Evolutionary conservation across 2,888 invertebrate genomes (phyloP), one percentile per base, ranked within the genome.

Genomic region (Scaptomyza cyrtandrae): DNA sequence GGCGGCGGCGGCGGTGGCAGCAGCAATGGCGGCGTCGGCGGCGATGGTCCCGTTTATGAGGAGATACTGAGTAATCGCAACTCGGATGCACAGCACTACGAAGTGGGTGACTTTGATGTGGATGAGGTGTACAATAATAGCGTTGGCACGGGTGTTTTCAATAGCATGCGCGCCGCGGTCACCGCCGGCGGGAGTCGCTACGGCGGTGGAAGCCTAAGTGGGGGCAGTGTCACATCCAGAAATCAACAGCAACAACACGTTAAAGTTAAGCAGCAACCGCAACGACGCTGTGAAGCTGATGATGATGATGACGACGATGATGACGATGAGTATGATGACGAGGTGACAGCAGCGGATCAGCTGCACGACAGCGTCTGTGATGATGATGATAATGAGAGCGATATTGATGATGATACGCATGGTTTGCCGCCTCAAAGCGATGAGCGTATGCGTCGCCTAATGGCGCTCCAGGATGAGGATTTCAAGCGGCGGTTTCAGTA

Each of bases 41-140:
- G 82, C 71, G 88, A 79, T 50, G 92, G 92, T 14, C 92, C 92
- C 13, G 91, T 92, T 29, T 92, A 92, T 75, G 92, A 92, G 74
- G 92, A 92, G 72, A 92, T 92, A 53, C 78, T 91, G 53, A 91
- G 90, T 74, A 92, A 90, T 81, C 91, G 90, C 66, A 90, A 86
- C 74, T 90, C 90, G 54, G 91, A 90, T 81, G 91, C 70, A 35
- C 91, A 91, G 72, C 89, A 91, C 75, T 88, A 90, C 52, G 89
- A 89, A 70, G 88, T 89, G 46, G 89, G 86, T 44, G 90, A 89
- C 71, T 84, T 90, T 57, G 83, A 89, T 66, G 88, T 86, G 52
- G 89, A 90, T 50, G 87, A 88, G 55, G 88, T 86, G 62, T 89
- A 89, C 49, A 85, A 85, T 63, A 85, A 89, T 55, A 82, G 87